Evolutionary conservation across 2,113 vertebrate species (phyloP), one percentile per base, ranked within the genome.

Genomic region (Dendropsophus ebraccatus): DNA sequence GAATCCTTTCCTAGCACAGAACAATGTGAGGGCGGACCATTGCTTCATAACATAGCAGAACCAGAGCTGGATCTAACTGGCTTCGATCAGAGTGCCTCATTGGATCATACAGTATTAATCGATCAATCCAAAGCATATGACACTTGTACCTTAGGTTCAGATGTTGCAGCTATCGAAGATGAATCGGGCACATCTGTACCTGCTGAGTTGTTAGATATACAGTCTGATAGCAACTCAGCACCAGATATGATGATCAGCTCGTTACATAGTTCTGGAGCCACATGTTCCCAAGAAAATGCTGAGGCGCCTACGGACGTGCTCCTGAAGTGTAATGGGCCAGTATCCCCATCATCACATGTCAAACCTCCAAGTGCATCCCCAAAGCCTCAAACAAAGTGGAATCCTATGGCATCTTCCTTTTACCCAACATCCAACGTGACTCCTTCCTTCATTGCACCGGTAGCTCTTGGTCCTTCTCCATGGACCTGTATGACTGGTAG

Each of bases 391-490:
- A 88, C 65, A 0, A 60, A 88, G 6, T 98, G 96, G 97, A 98
- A 97, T 90, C 88, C 92, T 72, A 87, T 94, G 88, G 94, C 96
- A 82, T 92, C 95, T 0, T 88, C 84, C 4, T 97, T 98, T 91
- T 92, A 92, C 45, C 94, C 96, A 23, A 88, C 80, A 17, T 19
- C 28, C n/a, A 80, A 82, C 87, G 90, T 89, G 70, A 90, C 83
- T 21, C 95, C 94, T 11, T 82, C 91, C 23, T 99, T 99, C 88
- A 91, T 98, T 84, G 93, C 94, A 54, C 97, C 98, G 1, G 92
- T 97, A 78, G 95, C 91, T 86, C 60, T 91, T 52, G 87, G 89
- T 76, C 90, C 95, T 56, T 87, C 90, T 2, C 91, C 88, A 19
- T 96, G 96, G 96, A 90, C 88, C 47, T 58, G 41, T 88, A 49